Conservation (phyloP, 2,113 vertebrate species). For the Turdus rufiventris region DNA sequence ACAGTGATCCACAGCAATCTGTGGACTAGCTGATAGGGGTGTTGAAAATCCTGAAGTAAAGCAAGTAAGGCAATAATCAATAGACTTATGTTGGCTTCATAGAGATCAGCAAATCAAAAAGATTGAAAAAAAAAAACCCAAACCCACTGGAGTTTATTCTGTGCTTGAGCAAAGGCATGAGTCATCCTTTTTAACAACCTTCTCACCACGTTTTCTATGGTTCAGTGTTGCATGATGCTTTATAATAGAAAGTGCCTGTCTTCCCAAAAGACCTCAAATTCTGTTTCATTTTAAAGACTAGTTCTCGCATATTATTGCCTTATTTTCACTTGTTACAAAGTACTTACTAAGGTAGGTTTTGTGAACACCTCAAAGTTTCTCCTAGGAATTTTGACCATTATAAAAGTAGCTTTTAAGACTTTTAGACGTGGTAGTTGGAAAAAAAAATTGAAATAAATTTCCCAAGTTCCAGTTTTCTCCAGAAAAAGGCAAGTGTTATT, state of each 20-base stretch:
- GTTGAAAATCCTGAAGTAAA: background rate
- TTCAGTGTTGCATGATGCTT: background rate
- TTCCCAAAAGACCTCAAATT: background rate
- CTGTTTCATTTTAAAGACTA: background rate
- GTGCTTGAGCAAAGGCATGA: background rate
- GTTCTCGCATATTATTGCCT: background rate
- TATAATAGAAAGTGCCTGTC: background rate
- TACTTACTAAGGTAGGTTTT: background rate
- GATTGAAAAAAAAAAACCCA: accelerated
- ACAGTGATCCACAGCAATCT: background rate
- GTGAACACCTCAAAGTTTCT: background rate
- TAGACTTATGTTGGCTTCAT: background rate
- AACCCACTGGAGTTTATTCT: background rate
- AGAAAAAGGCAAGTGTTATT: background rate
- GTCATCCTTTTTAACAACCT: background rate
- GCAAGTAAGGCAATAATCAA: background rate
- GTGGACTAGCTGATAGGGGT: background rate
- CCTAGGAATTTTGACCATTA: background rate
- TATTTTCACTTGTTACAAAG: background rate
- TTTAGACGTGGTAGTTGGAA: background rate
- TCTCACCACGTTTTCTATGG: background rate
- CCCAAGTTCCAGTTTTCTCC: background rate
- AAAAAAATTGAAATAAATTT: background rate
- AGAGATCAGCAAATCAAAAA: background rate
- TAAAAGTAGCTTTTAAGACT: background rate